phyloP scores from a whole-genome alignment of 2,888 invertebrate species.

The Aphidius colemani region DNA sequence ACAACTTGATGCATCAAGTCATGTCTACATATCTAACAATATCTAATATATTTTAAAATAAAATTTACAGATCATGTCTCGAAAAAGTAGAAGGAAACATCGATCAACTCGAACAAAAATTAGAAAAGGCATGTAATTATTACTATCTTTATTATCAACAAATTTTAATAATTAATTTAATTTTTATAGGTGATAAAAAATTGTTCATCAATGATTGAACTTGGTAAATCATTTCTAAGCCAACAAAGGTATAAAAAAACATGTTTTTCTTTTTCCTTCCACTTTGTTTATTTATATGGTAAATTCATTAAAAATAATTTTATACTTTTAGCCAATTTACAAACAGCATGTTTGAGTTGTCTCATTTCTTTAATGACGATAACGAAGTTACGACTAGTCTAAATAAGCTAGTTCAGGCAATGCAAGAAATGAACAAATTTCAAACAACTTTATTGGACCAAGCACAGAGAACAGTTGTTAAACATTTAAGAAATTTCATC shows the following conservation, averaged over 20 bases:
- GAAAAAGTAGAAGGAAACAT: slow-evolving; percentile 87
- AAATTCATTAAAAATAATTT: neutral
- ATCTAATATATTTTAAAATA: slow-evolving; percentile 32
- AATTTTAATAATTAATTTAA: neutral
- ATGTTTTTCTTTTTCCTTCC: slow-evolving; percentile 30
- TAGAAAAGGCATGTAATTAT: slow-evolving; percentile 75
- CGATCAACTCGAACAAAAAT: slow-evolving; percentile 83
- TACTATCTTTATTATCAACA: neutral
- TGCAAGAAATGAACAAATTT: slow-evolving; percentile 93
- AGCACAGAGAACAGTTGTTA: slow-evolving; percentile 86
- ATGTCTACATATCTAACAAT: neutral
- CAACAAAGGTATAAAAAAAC: slow-evolving; percentile 78
- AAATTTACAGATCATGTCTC: slow-evolving; percentile 73
- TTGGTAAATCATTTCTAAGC: slow-evolving; percentile 88
- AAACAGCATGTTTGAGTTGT: slow-evolving; percentile 88
- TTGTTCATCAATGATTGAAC: slow-evolving; percentile 87
- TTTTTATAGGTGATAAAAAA: slow-evolving; percentile 73
- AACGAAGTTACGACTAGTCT: slow-evolving; percentile 79
- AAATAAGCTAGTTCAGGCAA: slow-evolving; percentile 75
- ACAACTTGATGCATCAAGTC: too few species aligned
- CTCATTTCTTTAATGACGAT: slow-evolving; percentile 85
- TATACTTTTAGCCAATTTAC: slow-evolving; percentile 70
- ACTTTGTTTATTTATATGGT: slow-evolving; percentile 16
- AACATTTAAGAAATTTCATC: slow-evolving; percentile 87
- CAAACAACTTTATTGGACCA: slow-evolving; percentile 90